Base-by-base conservation (phyloP, 2,113 vertebrate species). In the Pyxicephalus adspersus region DNA sequence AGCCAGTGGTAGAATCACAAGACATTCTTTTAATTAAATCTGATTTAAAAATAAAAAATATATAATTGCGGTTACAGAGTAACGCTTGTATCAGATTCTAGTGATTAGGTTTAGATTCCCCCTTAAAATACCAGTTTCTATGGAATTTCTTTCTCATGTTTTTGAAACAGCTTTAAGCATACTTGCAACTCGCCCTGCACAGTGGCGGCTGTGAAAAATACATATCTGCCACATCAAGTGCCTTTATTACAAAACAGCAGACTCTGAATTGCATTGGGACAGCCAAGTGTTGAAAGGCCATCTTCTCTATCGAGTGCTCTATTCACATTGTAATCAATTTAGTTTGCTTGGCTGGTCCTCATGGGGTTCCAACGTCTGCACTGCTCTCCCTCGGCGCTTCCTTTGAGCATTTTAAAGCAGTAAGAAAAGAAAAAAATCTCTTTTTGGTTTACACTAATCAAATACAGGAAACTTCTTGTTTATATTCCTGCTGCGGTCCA, bases 321-420 rank as follows among this genome's bases (percentile, higher is more conserved):
- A 29, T 71, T 71, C 67, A 52, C 67, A 71, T 54, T 54, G 18
- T 71, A 71, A 71, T 71, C 66, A 54, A n/a, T 71, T 55, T 54
- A 71, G 38, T 26, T n/a, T 26, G 16, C 51, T 52, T 23, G 15
- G 38, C 38, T 3, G 8, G 34, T 51, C 66, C 66, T 51, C 13
- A 3, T 15, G 38, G 38, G 38, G 22, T 25, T n/a, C 18, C 38
- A 23, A 16, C 38, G 66, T 68, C 22, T 18, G 38, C 16, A 17
- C 38, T 6, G n/a, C 66, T 19, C 4, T 51, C 31, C 66, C 66
- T 38, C n/a, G 5, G 16, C n/a, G 22, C 19, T 68, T 51, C 31
- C 45, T 68, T 51, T 68, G 66, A 25, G n/a, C 66, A 19, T 17
- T 68, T 68, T 68, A 68, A 22, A 68, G 66, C n/a, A 22, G 31